Percentiles rank a stretch among this genome's conserved stretches.
Conservation (phyloP, 2,888 invertebrate genomes). For the Endotricha flammealis region DNA sequence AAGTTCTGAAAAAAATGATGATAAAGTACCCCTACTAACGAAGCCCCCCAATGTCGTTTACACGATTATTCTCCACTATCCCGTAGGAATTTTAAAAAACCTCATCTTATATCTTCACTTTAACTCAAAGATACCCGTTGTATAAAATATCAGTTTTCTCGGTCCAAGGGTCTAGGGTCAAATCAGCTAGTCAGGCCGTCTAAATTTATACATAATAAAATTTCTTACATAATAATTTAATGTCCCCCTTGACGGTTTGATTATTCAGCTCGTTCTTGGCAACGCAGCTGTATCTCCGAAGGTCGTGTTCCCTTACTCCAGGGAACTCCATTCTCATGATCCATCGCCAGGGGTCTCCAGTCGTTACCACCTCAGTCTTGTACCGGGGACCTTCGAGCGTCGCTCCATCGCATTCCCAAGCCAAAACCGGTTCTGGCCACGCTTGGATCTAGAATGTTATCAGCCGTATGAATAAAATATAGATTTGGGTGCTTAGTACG, state of each 20-base stretch:
- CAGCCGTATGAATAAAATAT: too few relatives aligned
- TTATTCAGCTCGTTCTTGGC: slow-evolving; percentile 90
- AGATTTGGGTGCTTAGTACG: too few relatives aligned
- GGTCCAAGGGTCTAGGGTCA: too few relatives aligned
- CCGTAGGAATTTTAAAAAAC: too few relatives aligned
- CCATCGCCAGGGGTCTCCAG: slow-evolving; percentile 78
- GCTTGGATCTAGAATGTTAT: slow-evolving; percentile 85
- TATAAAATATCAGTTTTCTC: too few relatives aligned
- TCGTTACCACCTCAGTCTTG: slow-evolving; percentile 49
- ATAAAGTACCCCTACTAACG: too few relatives aligned
- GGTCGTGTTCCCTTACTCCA: slow-evolving; percentile 82
- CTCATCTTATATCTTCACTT: too few relatives aligned
- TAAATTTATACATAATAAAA: not conserved
- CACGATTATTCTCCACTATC: too few relatives aligned
- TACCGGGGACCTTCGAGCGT: slow-evolving; percentile 80
- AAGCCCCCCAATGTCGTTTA: too few relatives aligned
- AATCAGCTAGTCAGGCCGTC: too few relatives aligned
- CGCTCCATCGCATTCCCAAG: slow-evolving; percentile 91
- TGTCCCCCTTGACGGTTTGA: slow-evolving; percentile 85
- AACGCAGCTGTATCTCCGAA: slow-evolving; percentile 88
- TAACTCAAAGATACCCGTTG: too few relatives aligned
- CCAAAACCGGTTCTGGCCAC: slow-evolving; percentile 89
- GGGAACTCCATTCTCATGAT: slow-evolving; percentile 89
- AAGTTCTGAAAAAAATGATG: too few relatives aligned
- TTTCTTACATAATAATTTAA: slow-evolving; percentile 51